Evolutionary conservation across 2,797 vertebrate genomes (phyloP), one percentile per base, ranked within the genome.

Genomic region (Cryptoblepharus egeriae): DNA sequence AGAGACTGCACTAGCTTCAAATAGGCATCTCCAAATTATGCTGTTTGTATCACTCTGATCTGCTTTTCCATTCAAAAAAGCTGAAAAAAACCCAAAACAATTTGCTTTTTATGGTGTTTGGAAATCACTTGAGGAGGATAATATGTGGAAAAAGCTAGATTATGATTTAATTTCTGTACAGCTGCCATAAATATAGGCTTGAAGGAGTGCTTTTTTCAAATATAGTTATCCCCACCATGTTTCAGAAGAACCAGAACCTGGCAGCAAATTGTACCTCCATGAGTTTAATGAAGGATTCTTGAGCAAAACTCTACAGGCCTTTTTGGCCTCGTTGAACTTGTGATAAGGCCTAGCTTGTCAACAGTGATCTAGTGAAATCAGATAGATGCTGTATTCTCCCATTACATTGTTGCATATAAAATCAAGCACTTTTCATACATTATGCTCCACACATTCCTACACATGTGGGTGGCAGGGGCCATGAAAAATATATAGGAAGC

Each of bases 101-200:
- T 20, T 0, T 0, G 0, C 32, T 13, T 15, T 72, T 1, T 35
- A 0, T 75, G 0, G 9, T 10, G 74, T 79, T 80, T 6, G 16
- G 5, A 13, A 75, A 0, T 10, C 69, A 32, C 45, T 60, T 84
- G 81, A 85, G 77, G 13, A 37, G 28, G 79, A 32, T 42, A 88
- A 87, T 77, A 80, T 90, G 91, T 87, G 86, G 90, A 81, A 63
- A 2, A 90, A 88, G n/a, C 85, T 71, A 88, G 79, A 82, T 39
- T 63, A 77, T 52, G 75, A 55, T 49, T 58, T 0, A 79, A 0
- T 81, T 72, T 7, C 5, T 26, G 49, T 71, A 75, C 75, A 84
- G 86, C 85, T 71, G 89, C 72, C 85, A 11, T 82, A 67, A 67
- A 0, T 87, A 85, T 28, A 84, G 76, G 68, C 28, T 83, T 85